A percentile compares a stretch with the other conserved stretches of the same genome.
Conservation (phyloP, 1,140 invertebrate genomes). For the Caenorhabditis remanei region DNA sequence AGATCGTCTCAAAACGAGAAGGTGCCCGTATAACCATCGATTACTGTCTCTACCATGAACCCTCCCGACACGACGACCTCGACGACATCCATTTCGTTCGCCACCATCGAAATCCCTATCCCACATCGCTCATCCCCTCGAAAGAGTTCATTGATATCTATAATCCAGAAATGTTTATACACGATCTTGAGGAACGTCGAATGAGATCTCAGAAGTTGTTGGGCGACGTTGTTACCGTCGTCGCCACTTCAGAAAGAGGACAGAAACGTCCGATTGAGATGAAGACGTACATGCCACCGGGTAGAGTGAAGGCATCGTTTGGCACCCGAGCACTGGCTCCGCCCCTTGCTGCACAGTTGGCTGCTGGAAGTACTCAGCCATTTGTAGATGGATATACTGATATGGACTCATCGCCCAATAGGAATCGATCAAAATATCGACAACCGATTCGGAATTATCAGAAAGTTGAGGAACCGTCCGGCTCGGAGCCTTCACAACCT, state of each 20-base stretch:
- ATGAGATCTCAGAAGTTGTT: slow-evolving; percentile 5
- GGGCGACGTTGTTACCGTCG: background rate
- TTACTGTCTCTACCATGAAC: slow-evolving; percentile 58
- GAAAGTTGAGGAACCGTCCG: background rate
- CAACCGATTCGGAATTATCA: background rate
- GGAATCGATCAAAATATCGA: background rate
- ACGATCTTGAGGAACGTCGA: slow-evolving; percentile 26
- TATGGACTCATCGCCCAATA: background rate
- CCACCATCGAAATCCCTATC: background rate
- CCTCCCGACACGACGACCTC: background rate
- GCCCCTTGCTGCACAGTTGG: background rate
- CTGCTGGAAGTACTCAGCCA: slow-evolving; percentile 2
- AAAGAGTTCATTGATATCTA: slow-evolving; percentile 47
- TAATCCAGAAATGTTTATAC: slow-evolving; percentile 55
- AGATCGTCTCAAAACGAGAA: slow-evolving; percentile 48
- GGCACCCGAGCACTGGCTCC: slow-evolving; percentile 16
- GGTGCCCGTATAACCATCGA: slow-evolving; percentile 30
- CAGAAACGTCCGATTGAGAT: background rate
- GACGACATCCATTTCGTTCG: background rate
- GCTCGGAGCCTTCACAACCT: background rate
- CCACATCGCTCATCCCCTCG: background rate
- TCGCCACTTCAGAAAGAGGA: background rate
- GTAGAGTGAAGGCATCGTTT: background rate
- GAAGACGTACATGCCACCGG: background rate
- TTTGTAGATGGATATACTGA: background rate